A percentile compares a stretch with the other conserved stretches of the same genome.
These are phyloP conservation scores for Deroplatys truncata DNA, from an alignment of 2,888 invertebrate species.

Conservation along the genomic window DNA sequence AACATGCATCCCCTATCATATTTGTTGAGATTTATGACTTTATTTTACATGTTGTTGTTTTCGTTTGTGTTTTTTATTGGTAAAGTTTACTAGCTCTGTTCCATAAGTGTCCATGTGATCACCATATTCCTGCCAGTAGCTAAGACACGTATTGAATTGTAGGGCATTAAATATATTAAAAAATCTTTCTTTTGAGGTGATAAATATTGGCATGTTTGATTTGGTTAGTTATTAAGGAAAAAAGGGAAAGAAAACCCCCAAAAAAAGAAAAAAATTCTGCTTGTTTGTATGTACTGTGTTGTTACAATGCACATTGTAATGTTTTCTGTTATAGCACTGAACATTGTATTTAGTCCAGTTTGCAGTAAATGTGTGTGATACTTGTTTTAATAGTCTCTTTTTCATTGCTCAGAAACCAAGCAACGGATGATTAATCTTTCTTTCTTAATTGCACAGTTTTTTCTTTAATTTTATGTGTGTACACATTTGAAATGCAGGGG, in stretches of 20 bases:
- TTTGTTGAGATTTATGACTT: constrained; percentile 18
- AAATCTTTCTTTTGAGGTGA: background rate
- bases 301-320: background rate
- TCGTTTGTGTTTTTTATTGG: constrained; percentile 7
- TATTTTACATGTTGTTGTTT: constrained; percentile 7
- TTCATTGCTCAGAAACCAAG: constrained; percentile 5
- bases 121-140: background rate
- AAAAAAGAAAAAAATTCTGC: background rate
- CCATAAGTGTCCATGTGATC: background rate
- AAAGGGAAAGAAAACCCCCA: background rate
- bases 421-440: background rate
- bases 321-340: constrained; percentile 10
- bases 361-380: constrained; percentile 6
- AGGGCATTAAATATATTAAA: background rate
- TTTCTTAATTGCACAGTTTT: background rate
- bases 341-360: constrained; percentile 3
- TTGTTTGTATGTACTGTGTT: background rate
- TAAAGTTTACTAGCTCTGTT: constrained; percentile 15
- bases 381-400: constrained; percentile 4
- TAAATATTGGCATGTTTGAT: background rate
- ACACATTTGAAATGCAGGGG: background rate
- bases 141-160: background rate
- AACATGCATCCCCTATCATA: background rate
- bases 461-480: background rate
- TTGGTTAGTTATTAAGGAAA: background rate